Evolutionary conservation across 2,113 vertebrate genomes (phyloP), one percentile per base, ranked within the genome.

Genomic region (Speoplatyrhinus poulsoni): DNA sequence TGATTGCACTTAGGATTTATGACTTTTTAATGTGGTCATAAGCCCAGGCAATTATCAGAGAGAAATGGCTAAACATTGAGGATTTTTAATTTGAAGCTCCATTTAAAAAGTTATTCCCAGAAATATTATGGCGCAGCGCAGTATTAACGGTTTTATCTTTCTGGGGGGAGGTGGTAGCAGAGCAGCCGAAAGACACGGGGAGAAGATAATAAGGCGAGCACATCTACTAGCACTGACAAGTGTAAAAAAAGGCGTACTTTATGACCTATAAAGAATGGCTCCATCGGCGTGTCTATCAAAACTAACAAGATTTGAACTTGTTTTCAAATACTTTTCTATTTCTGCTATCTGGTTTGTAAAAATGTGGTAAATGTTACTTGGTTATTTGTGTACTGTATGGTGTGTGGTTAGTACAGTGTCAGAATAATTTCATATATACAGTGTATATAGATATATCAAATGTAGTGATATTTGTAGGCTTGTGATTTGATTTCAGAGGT

Each of bases 21-120:
- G 82, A 55, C 71, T 85, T 83, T 82, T 83, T 87, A 87, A 87
- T 85, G 80, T 67, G 78, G 67, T 70, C 81, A 77, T 84, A 76
- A 82, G 73, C 82, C 65, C 32, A 66, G 12, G 83, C 75, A 81
- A 75, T 84, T 77, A 71, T 53, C 13, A 41, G 33, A 76, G 73
- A 82, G 73, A 80, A 83, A 76, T 77, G 74, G 73, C 73, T 46
- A 55, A 67, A 72, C 76, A 73, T 58, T 60, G 17, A 62, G 67
- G 60, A 57, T 75, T 85, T 81, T 85, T 72, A 76, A 86, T 85
- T 85, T 72, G 72, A 75, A 73, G 57, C 49, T 70, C 73, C 54
- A 62, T 62, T 79, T 53, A 77, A 74, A 85, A 77, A n/a, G 10
- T 67, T 72, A 65, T 66, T 70, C 78, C 49, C 67, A 69, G 60